Conservation (phyloP, 37 sponge, comb jelly and placozoan species). For the Theonella swinhoei region DNA sequence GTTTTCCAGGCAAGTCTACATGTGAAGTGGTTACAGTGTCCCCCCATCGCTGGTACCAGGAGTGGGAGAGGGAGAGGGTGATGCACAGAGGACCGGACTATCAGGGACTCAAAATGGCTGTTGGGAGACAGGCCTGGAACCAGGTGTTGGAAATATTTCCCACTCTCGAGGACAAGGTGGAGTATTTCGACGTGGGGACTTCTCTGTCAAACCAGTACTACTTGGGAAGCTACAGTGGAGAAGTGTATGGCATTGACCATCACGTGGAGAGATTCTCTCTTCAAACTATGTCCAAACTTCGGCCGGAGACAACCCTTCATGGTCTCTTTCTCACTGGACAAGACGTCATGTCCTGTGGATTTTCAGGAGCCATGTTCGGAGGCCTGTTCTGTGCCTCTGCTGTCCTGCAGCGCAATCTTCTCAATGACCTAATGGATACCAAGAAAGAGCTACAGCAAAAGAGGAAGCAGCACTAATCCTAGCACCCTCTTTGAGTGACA, state of each 20-base stretch:
- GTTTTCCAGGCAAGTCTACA: conserved; percentile 83
- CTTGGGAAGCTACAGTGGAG: conserved; percentile 70
- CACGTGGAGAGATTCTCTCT: conserved; percentile 66
- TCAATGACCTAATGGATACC: conserved; percentile 50
- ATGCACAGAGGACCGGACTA: conserved; percentile 84
- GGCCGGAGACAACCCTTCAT: conserved; percentile 69
- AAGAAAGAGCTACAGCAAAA: conserved; percentile 4
- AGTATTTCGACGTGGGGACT: conserved; percentile 89
- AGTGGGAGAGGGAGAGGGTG: conserved; percentile 71
- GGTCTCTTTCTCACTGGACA: conserved; percentile 93
- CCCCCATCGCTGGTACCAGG: conserved; percentile 84
- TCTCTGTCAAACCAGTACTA: conserved; percentile 88
- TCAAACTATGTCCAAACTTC: conserved; percentile 50
- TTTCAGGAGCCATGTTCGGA: conserved; percentile 79
- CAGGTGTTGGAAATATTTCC: conserved; percentile 79
- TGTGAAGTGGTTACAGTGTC: conserved; percentile 76
- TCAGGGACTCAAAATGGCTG: conserved; percentile 59
- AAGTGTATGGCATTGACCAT: conserved; percentile 91
- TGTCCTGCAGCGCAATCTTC: conserved; percentile 79
- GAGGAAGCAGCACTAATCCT: background rate
- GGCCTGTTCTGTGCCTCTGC: conserved; percentile 76
- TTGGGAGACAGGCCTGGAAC: conserved; percentile 71
- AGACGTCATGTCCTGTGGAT: conserved; percentile 82
- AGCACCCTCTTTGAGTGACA: no score
- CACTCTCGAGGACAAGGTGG: conserved; percentile 79